These are phyloP conservation scores for Plumapathes pennacea DNA, from an alignment of 92 coral and sea anemone species.

Conservation along the genomic window DNA sequence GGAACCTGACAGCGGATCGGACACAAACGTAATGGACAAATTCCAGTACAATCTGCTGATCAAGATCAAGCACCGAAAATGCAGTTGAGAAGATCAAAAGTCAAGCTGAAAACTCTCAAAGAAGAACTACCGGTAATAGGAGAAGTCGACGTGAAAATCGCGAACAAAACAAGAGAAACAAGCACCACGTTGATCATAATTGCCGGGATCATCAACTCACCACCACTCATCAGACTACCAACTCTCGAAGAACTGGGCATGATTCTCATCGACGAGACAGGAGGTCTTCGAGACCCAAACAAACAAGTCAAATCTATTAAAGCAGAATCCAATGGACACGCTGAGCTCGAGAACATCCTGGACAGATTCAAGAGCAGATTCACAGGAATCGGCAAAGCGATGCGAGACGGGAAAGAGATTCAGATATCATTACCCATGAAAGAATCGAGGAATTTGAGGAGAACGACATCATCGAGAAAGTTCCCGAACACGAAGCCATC, in stretches of 20 bases:
- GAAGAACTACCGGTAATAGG: constrained; percentile 59
- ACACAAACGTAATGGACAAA: constrained; percentile 43
- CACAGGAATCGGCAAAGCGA: constrained; percentile 27
- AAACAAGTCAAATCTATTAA: constrained; percentile 3
- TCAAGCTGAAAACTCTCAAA: constrained; percentile 44
- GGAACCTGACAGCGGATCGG: constrained; percentile 64
- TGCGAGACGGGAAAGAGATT: constrained; percentile 9
- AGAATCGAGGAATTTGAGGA: constrained; percentile 21
- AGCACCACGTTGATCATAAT: constrained; percentile 33
- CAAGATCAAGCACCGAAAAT: constrained; percentile 30
- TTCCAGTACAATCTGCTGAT: constrained; percentile 15
- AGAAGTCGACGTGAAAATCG: constrained; percentile 33
- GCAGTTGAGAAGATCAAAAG: constrained; percentile 7
- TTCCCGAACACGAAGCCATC: constrained; percentile 53
- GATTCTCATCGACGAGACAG: constrained; percentile 52
- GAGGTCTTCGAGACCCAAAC: constrained; percentile 44
- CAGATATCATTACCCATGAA: constrained; percentile 10
- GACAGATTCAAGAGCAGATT: constrained; percentile 13
- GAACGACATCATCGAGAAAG: constrained; percentile 43
- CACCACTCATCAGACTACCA: constrained; percentile 52
- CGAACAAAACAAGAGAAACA: constrained; percentile 39
- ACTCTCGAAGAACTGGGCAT: constrained; percentile 40
- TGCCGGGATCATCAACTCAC: constrained; percentile 60
- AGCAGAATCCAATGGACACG: no score
- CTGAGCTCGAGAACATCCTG: no score